These are phyloP conservation scores for Drosophila tsacasi DNA, from an alignment of 1,140 invertebrate species.

Conservation along the genomic window DNA sequence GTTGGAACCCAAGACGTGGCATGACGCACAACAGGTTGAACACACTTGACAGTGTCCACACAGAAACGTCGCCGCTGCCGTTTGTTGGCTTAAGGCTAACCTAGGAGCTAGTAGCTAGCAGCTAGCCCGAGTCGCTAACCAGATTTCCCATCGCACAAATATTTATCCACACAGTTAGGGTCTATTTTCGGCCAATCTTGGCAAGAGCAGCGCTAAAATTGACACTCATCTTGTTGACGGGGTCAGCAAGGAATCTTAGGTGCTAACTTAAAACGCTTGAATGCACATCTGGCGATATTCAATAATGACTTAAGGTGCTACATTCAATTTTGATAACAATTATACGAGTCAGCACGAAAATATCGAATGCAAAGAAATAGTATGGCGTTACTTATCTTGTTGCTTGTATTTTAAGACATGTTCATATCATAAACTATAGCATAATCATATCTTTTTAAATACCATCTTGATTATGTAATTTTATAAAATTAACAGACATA, in stretches of 20 bases:
- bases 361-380: neutral
- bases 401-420: neutral
- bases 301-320: neutral
- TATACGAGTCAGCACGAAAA: too few species aligned
- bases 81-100: slow-evolving; percentile 45
- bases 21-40: slow-evolving; percentile 50
- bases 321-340: neutral
- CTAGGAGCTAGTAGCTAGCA: slow-evolving; percentile 6
- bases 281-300: slow-evolving; percentile 12
- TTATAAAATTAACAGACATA: too few species aligned
- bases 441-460: neutral
- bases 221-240: slow-evolving; percentile 9
- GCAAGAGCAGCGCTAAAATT: slow-evolving; percentile 30
- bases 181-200: slow-evolving; percentile 31
- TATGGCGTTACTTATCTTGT: neutral
- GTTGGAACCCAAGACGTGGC: slow-evolving; percentile 9
- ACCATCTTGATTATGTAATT: too few species aligned
- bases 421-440: neutral
- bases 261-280: slow-evolving; percentile 33
- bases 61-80: slow-evolving; percentile 8
- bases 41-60: slow-evolving; percentile 22
- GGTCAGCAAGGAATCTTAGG: slow-evolving; percentile 7
- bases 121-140: slow-evolving; percentile 28
- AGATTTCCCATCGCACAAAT: slow-evolving; percentile 31
- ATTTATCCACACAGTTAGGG: slow-evolving; percentile 56